These are phyloP conservation scores for Podocnemis expansa DNA, from an alignment of 2,113 vertebrate genomes.

Conservation along the genomic window DNA sequence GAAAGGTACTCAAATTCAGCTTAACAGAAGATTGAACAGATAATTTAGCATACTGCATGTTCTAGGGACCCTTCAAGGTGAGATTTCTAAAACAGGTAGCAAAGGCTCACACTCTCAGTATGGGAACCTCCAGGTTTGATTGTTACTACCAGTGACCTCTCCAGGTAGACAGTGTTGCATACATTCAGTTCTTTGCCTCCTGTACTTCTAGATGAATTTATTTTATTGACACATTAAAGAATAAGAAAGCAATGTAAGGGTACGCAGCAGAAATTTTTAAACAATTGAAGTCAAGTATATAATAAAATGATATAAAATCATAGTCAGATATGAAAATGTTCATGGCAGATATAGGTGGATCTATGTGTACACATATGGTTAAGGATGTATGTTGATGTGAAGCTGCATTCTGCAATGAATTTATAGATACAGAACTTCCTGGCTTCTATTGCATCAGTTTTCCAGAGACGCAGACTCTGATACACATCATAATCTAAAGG, in stretches of 20 bases:
- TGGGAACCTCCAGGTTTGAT: no score
- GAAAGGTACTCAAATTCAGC: not conserved
- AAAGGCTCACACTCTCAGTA: no score
- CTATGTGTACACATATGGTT: not conserved
- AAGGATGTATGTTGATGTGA: not conserved
- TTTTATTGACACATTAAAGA: not conserved
- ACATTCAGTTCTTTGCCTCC: not conserved
- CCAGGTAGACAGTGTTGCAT: no score
- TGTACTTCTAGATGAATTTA: slow-evolving; percentile 22
- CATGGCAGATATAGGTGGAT: not conserved
- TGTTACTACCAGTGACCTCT: no score
- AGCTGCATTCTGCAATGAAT: not conserved
- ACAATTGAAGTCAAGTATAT: not conserved
- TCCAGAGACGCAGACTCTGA: not conserved
- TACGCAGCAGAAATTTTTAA: not conserved
- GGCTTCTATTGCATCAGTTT: not conserved
- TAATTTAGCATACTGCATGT: not conserved
- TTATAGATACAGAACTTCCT: not conserved
- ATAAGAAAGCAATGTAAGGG: not conserved
- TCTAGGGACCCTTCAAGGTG: not conserved
- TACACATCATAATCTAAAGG: not conserved
- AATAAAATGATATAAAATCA: not conserved
- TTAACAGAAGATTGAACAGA: not conserved
- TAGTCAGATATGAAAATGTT: not conserved
- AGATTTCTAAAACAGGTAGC: not conserved